A percentile compares a stretch with the other conserved stretches of the same genome.
phyloP scores from a whole-genome alignment of 1,140 invertebrate genomes.

The Zaprionus vittiger region DNA sequence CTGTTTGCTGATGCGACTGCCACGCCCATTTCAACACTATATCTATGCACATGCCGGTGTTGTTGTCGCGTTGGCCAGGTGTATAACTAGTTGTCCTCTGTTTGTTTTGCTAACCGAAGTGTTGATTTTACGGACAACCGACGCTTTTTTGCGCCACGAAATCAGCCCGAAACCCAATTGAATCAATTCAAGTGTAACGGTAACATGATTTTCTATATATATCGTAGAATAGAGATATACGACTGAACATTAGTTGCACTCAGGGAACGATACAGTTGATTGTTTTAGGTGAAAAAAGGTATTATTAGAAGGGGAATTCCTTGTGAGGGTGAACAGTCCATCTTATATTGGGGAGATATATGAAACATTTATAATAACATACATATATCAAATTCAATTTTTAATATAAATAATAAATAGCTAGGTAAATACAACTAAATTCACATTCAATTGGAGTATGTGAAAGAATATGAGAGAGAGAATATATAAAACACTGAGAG shows the following conservation, averaged over 20 bases:
- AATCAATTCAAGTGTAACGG: constrained; percentile 26
- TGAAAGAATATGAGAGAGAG: no score
- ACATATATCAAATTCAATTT: no score
- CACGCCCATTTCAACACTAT: constrained; percentile 73
- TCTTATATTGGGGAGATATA: no score
- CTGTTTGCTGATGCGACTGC: constrained; percentile 31
- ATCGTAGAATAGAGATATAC: background rate
- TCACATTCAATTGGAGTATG: no score
- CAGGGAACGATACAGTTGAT: background rate
- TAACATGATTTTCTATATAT: constrained; percentile 15
- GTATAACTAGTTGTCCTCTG: constrained; percentile 60
- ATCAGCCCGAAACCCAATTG: constrained; percentile 14
- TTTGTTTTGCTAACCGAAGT: constrained; percentile 83
- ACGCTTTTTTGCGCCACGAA: constrained; percentile 21
- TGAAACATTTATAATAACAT: no score
- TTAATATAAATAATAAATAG: no score
- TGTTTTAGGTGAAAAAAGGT: background rate
- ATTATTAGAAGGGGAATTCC: no score
- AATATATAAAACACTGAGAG: no score
- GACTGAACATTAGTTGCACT: background rate
- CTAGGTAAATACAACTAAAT: no score
- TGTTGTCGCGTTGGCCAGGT: constrained; percentile 49
- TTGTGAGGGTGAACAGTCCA: no score
- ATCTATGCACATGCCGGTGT: constrained; percentile 44
- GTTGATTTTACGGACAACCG: constrained; percentile 78